These are phyloP conservation scores for Machaerirhynchus nigripectus DNA, from an alignment of 2,113 vertebrate species.

Conservation along the genomic window DNA sequence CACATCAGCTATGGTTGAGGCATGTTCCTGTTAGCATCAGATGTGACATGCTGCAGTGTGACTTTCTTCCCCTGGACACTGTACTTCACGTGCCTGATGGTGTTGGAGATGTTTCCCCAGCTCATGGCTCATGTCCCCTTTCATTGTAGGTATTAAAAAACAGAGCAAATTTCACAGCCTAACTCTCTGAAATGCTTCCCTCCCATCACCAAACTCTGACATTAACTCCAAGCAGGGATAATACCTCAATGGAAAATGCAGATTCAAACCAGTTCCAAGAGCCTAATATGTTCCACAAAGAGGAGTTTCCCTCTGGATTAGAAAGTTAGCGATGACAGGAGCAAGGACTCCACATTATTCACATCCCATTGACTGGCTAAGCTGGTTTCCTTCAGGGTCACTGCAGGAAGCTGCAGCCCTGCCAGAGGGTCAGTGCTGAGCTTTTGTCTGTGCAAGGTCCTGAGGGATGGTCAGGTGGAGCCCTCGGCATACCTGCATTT, in stretches of 20 bases:
- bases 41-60: neutral
- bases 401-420: neutral
- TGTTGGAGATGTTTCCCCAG: neutral
- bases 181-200: neutral
- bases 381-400: neutral
- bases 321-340: neutral
- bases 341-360: neutral
- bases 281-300: neutral
- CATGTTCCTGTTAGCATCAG: neutral
- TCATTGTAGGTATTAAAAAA: neutral
- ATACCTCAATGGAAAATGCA: neutral
- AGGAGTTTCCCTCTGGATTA: neutral
- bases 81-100: rapidly evolving
- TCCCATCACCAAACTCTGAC: neutral
- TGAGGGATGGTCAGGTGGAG: neutral
- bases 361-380: neutral
- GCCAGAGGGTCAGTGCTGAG: neutral
- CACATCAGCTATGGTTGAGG: neutral
- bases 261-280: neutral
- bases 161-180: neutral
- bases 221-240: neutral
- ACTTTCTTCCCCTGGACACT: neutral
- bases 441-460: neutral
- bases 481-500: neutral
- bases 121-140: neutral